Conservation (phyloP, 2,113 vertebrate species). For the Aythya baeri region DNA sequence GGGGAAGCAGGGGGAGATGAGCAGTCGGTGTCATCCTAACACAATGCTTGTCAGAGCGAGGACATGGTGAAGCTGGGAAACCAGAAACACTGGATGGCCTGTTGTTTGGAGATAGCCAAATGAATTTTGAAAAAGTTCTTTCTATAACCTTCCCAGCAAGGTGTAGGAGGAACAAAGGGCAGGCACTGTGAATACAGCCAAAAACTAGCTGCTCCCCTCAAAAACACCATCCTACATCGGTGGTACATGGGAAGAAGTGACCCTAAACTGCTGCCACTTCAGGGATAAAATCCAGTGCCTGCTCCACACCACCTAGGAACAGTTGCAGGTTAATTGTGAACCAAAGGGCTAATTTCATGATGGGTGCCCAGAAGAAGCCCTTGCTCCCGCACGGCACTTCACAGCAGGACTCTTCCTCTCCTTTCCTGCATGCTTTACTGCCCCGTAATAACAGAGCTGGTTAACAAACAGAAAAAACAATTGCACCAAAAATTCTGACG, state of each 20-base stretch:
- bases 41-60: not conserved
- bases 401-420: not conserved
- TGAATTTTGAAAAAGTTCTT: not conserved
- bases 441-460: not conserved
- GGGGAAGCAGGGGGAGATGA: not conserved
- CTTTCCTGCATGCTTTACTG: not conserved
- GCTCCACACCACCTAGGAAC: not conserved
- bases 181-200: not conserved
- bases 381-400: not conserved
- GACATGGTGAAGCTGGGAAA: not conserved
- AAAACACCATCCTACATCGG: not conserved
- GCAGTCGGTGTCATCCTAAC: not conserved
- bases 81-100: not conserved
- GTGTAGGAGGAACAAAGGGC: not conserved
- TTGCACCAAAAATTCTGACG: not conserved
- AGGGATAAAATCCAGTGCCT: not conserved
- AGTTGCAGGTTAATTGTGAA: not conserved
- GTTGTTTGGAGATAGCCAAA: not conserved
- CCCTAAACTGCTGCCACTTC: not conserved
- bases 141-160: not conserved
- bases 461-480: slow-evolving; percentile 9
- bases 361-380: not conserved
- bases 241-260: not conserved
- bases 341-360: not conserved
- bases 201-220: not conserved